Base-by-base conservation (phyloP, 2,113 vertebrate species). In the Nyctereutes procyonoides region DNA sequence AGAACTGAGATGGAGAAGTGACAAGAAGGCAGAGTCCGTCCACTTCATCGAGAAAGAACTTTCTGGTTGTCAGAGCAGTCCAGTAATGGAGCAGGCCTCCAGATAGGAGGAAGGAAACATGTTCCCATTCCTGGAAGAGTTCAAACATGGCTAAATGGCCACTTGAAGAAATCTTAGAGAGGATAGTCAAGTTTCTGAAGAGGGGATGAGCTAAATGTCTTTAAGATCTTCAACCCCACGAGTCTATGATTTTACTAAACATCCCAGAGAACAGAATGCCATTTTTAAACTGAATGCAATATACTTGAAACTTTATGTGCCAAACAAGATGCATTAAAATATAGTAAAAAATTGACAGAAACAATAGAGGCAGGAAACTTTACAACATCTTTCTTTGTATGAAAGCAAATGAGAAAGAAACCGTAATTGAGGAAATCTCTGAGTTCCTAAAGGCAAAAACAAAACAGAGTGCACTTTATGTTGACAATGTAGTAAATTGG, bases 361-460 rank as follows among this genome's bases (percentile, higher is more conserved):
- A 51, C 15, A n/a, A 8, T 13, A 20, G 32, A 17, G 35, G 16
- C 20, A 79, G 30, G n/a, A 93, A 22, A 71, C 35, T 53, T 71
- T 51, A 63, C 14, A 14, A 69, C 43, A 17, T 56, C 65, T 77
- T 51, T 82, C 28, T 20, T 15, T 73, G 13, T 80, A 30, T 58
- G 63, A 88, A 79, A 93, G 24, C 80, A 92, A 86, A 30, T 62
- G 56, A 83, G 74, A 38, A 83, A 12, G 26, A 62, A 69, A 14
- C 2, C 0, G 2, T 28, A 53, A 73, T 11, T 89, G n/a, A 65
- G 43, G 62, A 95, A 90, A 38, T 76, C 9, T 79, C 28, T 93
- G 86, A 26, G 85, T 82, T 93, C 10, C 28, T 84, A 85, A 84
- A 84, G 38, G 32, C 32, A 93, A 77, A 95, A 80, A 88, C 76